Base-by-base conservation (phyloP, 2,888 invertebrate genomes). In the Heliconius sara region DNA sequence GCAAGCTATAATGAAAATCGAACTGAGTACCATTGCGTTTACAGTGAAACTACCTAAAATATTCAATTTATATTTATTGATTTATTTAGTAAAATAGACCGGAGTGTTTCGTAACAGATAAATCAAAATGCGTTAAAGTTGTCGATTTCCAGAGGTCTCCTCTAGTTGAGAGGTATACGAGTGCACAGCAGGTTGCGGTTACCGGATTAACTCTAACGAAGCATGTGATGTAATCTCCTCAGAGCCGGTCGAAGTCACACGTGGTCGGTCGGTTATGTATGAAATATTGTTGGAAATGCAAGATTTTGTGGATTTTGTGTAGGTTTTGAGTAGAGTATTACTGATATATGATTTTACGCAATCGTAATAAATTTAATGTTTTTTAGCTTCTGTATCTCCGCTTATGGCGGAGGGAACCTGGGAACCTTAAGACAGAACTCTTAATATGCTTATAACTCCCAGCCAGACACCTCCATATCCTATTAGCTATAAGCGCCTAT, bases 121-220 rank as follows among this genome's bases (percentile, higher is more conserved):
- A 78, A 25, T 39, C 73, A 47, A 43, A 25, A 43, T n/a, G 19
- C 52, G 72, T 77, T 60, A 43, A 52, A 72, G 39, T 27, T 34
- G 72, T 72, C 68, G 72, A 65, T 76, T 80, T 70, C 74, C 65
- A 70, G 71, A 60, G n/a, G 68, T 47, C 57, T 78, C 83, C 57
- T 78, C 83, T 82, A 70, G 77, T 71, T 66, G 83, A 83, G 25
- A 65, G 16, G 65, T 47, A 43, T 25, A 39, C 39, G 6, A 81
- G 80, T 83, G 83, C 77, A 78, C 73, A 75, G 30, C 47, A 34
- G 71, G 80, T 78, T 77, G 79, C 78, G 52, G 73, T 65, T 78
- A 83, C 83, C 82, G 84, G 86, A 87, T 86, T 86, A 86, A 76
- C 83, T 84, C 83, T 86, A 87, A 87, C 86, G 86, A 86, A 86